phyloP scores from a whole-genome alignment of 2,888 invertebrate genomes.

The Acanthococcus lagerstroemiae region DNA sequence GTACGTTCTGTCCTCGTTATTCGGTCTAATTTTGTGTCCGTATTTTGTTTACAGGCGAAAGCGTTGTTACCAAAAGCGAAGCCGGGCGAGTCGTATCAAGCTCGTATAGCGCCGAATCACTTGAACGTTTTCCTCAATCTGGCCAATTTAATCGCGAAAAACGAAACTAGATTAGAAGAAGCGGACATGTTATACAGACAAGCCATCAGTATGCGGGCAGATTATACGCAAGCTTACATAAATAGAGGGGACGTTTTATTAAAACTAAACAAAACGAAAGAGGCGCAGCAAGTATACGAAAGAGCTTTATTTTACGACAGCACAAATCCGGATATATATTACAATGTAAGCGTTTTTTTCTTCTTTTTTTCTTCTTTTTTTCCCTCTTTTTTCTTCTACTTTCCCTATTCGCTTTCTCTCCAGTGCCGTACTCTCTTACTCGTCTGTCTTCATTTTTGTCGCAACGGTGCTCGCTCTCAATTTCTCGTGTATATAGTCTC shows the following conservation, averaged over 20 bases:
- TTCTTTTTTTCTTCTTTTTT: background rate
- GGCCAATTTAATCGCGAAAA: slow-evolving; percentile 87
- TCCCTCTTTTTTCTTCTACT: background rate
- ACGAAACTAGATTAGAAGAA: slow-evolving; percentile 81
- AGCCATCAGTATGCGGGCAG: slow-evolving; percentile 93
- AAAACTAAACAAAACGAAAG: slow-evolving; percentile 84
- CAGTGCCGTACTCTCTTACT: background rate
- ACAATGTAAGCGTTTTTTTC: slow-evolving; percentile 60
- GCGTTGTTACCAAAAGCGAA: slow-evolving; percentile 80
- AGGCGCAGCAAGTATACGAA: slow-evolving; percentile 91
- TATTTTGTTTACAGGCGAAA: slow-evolving; percentile 53
- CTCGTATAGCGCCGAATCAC: slow-evolving; percentile 90
- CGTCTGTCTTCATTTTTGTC: background rate
- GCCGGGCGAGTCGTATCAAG: slow-evolving; percentile 88
- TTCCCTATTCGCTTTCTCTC: background rate
- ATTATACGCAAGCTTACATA: slow-evolving; percentile 92
- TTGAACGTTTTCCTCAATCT: slow-evolving; percentile 90
- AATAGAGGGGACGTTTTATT: slow-evolving; percentile 93
- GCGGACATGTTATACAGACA: slow-evolving; percentile 88
- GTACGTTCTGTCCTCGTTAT: background rate
- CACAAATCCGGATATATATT: slow-evolving; percentile 88
- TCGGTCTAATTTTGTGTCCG: slow-evolving; percentile 1
- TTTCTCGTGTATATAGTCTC: no score
- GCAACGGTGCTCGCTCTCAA: background rate
- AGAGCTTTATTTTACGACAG: slow-evolving; percentile 84